Evolutionary conservation across 2,888 invertebrate species (phyloP).

Genomic region (Xylocampa areola): DNA sequence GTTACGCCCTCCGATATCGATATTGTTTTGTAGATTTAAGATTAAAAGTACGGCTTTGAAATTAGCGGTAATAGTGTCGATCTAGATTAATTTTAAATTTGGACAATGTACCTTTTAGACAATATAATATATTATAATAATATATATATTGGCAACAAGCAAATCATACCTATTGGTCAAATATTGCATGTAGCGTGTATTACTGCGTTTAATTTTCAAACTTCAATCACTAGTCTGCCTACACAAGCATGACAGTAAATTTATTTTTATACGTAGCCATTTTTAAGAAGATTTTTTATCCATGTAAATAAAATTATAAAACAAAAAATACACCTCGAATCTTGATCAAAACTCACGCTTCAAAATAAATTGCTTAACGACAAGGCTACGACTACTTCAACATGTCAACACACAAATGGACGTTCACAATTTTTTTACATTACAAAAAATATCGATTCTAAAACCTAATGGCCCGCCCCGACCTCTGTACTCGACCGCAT

Average conservation of each 20-base stretch:
- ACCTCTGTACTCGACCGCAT: constrained; percentile 80
- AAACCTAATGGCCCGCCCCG: constrained; percentile 66
- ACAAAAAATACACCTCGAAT: background rate
- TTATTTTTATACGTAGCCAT: too few species aligned
- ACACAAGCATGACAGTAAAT: too few species aligned
- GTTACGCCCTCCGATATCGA: constrained; percentile 83
- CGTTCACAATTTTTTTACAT: constrained; percentile 19
- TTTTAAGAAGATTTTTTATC: background rate
- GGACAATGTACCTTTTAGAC: background rate
- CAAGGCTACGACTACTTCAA: constrained; percentile 7
- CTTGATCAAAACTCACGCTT: background rate
- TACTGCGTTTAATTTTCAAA: too few species aligned
- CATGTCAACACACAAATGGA: constrained; percentile 30
- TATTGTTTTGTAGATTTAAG: constrained; percentile 86
- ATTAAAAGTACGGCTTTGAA: constrained; percentile 69
- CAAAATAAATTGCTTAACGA: constrained; percentile 34
- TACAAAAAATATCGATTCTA: constrained; percentile 43
- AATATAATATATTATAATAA: too few species aligned
- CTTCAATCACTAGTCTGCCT: too few species aligned
- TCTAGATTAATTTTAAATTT: background rate
- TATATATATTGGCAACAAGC: too few species aligned
- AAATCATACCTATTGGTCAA: too few species aligned
- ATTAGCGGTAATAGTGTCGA: constrained; percentile 48
- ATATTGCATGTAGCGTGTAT: too few species aligned
- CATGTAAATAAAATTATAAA: constrained; percentile 5